A percentile compares a stretch with the other conserved stretches of the same genome.
Evolutionary conservation across 2,113 vertebrate genomes (phyloP).

Genomic region (Plotosus lineatus): DNA sequence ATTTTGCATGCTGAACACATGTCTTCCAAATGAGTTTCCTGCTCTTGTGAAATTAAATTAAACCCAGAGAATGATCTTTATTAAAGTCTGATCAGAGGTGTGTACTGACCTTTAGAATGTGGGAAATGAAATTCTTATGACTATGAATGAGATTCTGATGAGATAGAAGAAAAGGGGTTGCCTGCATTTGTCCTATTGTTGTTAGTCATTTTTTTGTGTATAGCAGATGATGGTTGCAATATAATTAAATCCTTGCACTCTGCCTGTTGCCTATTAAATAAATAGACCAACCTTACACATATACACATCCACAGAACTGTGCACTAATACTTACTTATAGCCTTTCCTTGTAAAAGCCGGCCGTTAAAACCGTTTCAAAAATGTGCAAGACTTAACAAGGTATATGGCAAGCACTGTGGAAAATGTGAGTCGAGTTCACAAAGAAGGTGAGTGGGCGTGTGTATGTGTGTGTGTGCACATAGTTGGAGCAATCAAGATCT

Average conservation of each 20-base stretch:
- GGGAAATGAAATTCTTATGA: conserved; percentile 75
- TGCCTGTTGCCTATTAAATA: conserved; percentile 71
- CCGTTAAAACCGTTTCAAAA: conserved; percentile 67
- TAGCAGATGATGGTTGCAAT: conserved; percentile 64
- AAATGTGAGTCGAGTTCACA: conserved; percentile 71
- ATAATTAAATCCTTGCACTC: conserved; percentile 71
- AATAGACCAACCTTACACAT: conserved; percentile 60
- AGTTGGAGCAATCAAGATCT: conserved; percentile 67
- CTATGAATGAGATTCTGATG: conserved; percentile 75
- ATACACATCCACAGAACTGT: conserved; percentile 3
- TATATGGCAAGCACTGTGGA: conserved; percentile 73
- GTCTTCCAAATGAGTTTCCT: conserved; percentile 64
- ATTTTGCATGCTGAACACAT: conserved; percentile 66
- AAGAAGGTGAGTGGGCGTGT: conserved; percentile 55
- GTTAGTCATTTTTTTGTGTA: conserved; percentile 64
- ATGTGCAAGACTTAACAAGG: conserved; percentile 68
- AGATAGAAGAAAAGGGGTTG: conserved; percentile 46
- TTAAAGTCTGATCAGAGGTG: conserved; percentile 79
- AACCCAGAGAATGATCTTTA: conserved; percentile 75
- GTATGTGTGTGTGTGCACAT: conserved; percentile 37
- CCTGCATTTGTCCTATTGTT: conserved; percentile 65
- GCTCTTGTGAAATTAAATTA: conserved; percentile 75
- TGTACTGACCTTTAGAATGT: conserved; percentile 76
- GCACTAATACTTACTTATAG: conserved; percentile 46
- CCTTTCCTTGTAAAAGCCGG: conserved; percentile 66